A percentile compares a stretch with the other conserved stretches of the same genome.
Conservation (phyloP, 1,140 invertebrate genomes). For the Orius insidiosus region DNA sequence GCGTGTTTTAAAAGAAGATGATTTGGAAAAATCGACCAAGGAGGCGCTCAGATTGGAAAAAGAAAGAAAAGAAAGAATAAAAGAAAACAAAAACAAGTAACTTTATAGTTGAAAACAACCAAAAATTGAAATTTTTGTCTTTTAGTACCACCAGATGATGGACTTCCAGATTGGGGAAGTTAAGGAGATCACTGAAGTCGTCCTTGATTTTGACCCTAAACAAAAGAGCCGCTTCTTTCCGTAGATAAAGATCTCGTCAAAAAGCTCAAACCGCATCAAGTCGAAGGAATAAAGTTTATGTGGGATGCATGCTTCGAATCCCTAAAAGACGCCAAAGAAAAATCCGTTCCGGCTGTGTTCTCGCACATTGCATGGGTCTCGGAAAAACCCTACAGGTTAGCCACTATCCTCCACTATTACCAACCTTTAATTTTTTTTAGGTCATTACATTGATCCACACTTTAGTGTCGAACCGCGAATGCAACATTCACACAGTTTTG, state of each 20-base stretch:
- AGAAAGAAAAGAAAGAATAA: slow-evolving; percentile 69
- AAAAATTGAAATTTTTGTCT: no score
- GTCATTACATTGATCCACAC: slow-evolving; percentile 82
- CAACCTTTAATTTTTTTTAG: slow-evolving; percentile 27
- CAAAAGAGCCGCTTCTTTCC: slow-evolving; percentile 59
- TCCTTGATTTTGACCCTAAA: slow-evolving; percentile 70
- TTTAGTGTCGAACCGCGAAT: slow-evolving; percentile 48
- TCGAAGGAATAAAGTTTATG: slow-evolving; percentile 90
- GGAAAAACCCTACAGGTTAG: slow-evolving; percentile 47
- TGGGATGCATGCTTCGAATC: slow-evolving; percentile 91
- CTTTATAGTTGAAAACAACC: background rate
- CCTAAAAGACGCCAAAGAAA: slow-evolving; percentile 52
- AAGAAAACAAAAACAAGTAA: slow-evolving; percentile 64
- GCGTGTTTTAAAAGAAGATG: slow-evolving; percentile 61
- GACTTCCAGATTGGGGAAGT: slow-evolving; percentile 30
- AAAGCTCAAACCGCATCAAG: slow-evolving; percentile 88
- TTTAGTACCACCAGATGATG: slow-evolving; percentile 58
- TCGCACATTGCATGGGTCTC: slow-evolving; percentile 83
- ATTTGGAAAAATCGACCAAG: slow-evolving; percentile 63
- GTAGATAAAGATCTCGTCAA: slow-evolving; percentile 66
- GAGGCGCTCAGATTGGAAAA: slow-evolving; percentile 77
- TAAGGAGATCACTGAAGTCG: slow-evolving; percentile 50
- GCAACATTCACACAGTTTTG: slow-evolving; percentile 56
- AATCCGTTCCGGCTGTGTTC: slow-evolving; percentile 66
- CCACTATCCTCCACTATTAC: slow-evolving; percentile 11